Conservation (phyloP, 2,888 invertebrate species). For the Caenorhabditis zanzibari region DNA sequence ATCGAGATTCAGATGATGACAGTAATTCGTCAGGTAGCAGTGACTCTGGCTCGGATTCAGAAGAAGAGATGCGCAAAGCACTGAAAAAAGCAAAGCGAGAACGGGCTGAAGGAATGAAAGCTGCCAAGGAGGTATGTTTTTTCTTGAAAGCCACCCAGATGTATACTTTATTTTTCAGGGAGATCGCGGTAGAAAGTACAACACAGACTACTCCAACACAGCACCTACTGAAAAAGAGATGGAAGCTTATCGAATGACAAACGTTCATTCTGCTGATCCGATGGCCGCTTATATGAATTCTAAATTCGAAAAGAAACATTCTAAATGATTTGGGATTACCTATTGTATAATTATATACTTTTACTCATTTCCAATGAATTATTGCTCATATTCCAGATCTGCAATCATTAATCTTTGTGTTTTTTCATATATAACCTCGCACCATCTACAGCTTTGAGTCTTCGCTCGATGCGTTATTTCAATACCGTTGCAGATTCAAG, state of each 20-base stretch:
- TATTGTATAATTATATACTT: background rate
- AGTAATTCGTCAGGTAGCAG: constrained; percentile 3
- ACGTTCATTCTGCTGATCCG: constrained; percentile 89
- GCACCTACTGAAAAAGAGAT: constrained; percentile 91
- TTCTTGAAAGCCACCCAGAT: background rate
- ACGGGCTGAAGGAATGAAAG: constrained; percentile 83
- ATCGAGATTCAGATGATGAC: constrained; percentile 49
- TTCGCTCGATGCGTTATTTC: too few relatives aligned
- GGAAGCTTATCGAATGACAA: constrained; percentile 67
- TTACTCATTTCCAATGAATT: background rate
- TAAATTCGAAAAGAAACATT: constrained; percentile 70
- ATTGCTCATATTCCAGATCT: too few relatives aligned
- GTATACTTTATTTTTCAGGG: constrained; percentile 82
- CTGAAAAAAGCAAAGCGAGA: constrained; percentile 73
- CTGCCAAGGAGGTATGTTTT: constrained; percentile 67
- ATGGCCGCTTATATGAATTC: constrained; percentile 89
- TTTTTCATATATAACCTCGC: too few relatives aligned
- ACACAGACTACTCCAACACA: constrained; percentile 88
- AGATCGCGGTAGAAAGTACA: constrained; percentile 94
- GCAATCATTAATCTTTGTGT: too few relatives aligned
- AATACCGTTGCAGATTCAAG: too few relatives aligned
- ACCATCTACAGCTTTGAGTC: too few relatives aligned
- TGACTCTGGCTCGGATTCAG: constrained; percentile 58
- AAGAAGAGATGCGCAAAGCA: constrained; percentile 73
- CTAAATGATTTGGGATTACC: constrained; percentile 25